Evolutionary conservation across 2,888 invertebrate species (phyloP).

Genomic region (Drosophila differens): DNA sequence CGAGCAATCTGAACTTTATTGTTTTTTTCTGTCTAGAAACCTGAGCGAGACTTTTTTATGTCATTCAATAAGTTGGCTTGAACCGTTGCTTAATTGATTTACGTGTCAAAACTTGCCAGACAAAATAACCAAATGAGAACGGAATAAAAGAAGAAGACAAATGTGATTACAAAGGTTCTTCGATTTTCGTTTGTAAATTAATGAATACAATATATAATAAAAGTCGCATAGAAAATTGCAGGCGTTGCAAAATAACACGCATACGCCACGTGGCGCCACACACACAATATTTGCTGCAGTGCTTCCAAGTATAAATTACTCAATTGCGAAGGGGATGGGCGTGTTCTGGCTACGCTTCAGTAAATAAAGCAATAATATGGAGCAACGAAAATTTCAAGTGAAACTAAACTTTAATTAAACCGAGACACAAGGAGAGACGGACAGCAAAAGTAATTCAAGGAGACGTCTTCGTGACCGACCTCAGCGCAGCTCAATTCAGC

Average conservation of each 20-base stretch:
- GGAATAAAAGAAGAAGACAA: slow-evolving; percentile 19
- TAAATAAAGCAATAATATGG: slow-evolving; percentile 65
- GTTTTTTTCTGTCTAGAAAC: slow-evolving; percentile 27
- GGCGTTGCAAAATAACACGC: slow-evolving; percentile 42
- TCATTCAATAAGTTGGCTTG: slow-evolving; percentile 43
- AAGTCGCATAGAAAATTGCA: slow-evolving; percentile 31
- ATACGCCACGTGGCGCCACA: slow-evolving; percentile 46
- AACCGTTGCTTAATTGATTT: slow-evolving; percentile 68
- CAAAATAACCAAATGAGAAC: slow-evolving; percentile 23
- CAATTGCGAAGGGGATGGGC: slow-evolving; percentile 37
- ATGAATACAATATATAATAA: slow-evolving; percentile 35
- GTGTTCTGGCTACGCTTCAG: slow-evolving; percentile 23
- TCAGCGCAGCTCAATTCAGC: slow-evolving; percentile 43
- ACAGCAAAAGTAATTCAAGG: slow-evolving; percentile 31
- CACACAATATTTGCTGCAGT: slow-evolving; percentile 28
- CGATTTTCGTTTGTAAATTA: slow-evolving; percentile 23
- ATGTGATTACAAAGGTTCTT: slow-evolving; percentile 6
- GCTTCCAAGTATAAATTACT: slow-evolving; percentile 58
- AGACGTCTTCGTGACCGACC: slow-evolving; percentile 61
- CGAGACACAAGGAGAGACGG: slow-evolving; percentile 42
- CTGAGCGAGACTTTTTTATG: slow-evolving; percentile 45
- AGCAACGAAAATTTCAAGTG: slow-evolving; percentile 64
- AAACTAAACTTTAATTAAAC: slow-evolving; percentile 79
- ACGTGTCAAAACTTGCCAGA: slow-evolving; percentile 75
- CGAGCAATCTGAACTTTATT: neutral